Evolutionary conservation across 2,888 invertebrate genomes (phyloP), one percentile per base, ranked within the genome.

Genomic region (Synergus umbraculus): DNA sequence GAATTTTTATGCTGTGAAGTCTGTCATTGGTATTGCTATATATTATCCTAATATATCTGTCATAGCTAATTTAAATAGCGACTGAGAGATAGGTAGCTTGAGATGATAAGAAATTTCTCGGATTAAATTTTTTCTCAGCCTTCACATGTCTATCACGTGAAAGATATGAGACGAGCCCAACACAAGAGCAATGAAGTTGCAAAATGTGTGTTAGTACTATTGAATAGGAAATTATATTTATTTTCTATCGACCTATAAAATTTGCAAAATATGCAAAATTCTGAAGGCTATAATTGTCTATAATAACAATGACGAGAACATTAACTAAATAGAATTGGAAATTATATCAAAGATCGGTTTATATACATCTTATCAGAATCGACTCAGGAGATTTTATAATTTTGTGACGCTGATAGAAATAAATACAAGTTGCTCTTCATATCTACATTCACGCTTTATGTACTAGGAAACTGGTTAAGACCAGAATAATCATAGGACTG

Each of bases 381-480:
- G 54, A 60, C 10, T 22, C 22, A 22, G 22, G 13, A 60, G 43
- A 63, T 18, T 41, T 60, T 76, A 81, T 54, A 54, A 64, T 69
- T 69, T 64, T 29, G 22, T 69, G 81, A 81, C 82, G 84, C 81
- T 78, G 78, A 67, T 22, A 9, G 63, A 80, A 82, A 82, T 83
- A 83, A 73, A 54, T 37, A 13, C n/a, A 54, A 37, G 37, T n/a
- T 49, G 54, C n/a, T 54, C 37, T 73, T 29, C 29, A 13, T 73
- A 37, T 54, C 37, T 54, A 7, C 29, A 73, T 54, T 15, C 43
- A 41, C 41, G 29, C 15, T 37, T 49, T 54, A 29, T 29, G 22
- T 29, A 37, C 15, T 73, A 76, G 69, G 41, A 82, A 85, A 84
- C 87, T 85, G 81, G 85, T 84, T 86, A 77, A n/a, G 81, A 78